A percentile compares a stretch with the other conserved stretches of the same genome.
Conservation (phyloP, 2,797 vertebrate species). For the Geotrypetes seraphini region DNA sequence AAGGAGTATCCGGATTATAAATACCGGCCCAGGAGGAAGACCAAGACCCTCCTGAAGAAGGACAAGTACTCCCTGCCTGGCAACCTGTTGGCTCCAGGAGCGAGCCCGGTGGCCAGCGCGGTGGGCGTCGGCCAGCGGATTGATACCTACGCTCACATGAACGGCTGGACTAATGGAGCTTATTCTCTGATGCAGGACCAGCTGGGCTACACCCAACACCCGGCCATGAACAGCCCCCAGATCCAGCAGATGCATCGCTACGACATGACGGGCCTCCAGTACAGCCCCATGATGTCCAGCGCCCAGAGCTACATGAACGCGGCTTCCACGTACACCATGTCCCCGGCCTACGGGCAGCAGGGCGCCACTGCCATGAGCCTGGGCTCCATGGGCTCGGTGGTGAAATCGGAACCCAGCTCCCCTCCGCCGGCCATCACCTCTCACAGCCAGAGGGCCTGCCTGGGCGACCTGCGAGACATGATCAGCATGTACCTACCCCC, state of each 20-base stretch:
- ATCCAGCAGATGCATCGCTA: slow-evolving; percentile 97
- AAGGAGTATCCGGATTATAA: slow-evolving; percentile 99
- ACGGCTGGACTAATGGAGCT: slow-evolving; percentile 94
- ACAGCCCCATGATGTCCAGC: slow-evolving; percentile 90
- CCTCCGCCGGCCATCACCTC: slow-evolving; percentile 89
- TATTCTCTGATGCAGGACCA: slow-evolving; percentile 97
- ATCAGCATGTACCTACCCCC: slow-evolving; percentile 99
- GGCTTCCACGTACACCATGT: slow-evolving; percentile 83
- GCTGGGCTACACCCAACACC: slow-evolving; percentile 87
- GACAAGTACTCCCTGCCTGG: slow-evolving; percentile 94
- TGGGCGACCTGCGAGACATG: slow-evolving; percentile 97
- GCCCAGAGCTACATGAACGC: slow-evolving; percentile 97
- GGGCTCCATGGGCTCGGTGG: slow-evolving; percentile 84
- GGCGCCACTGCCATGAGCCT: slow-evolving; percentile 76
- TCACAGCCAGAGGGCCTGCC: slow-evolving; percentile 87
- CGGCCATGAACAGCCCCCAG: slow-evolving; percentile 85
- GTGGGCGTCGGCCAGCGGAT: slow-evolving; percentile 90
- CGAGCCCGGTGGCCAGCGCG: slow-evolving; percentile 66
- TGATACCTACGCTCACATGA: slow-evolving; percentile 94
- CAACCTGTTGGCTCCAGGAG: slow-evolving; percentile 75
- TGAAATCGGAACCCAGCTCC: slow-evolving; percentile 93
- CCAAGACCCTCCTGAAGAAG: slow-evolving; percentile 97
- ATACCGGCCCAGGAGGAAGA: slow-evolving; percentile 96
- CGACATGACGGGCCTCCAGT: slow-evolving; percentile 93
- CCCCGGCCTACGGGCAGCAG: slow-evolving; percentile 80